A percentile compares a stretch with the other conserved stretches of the same genome.
Evolutionary conservation across 2,113 vertebrate species (phyloP).

Genomic region (Chloroceryle aenea): DNA sequence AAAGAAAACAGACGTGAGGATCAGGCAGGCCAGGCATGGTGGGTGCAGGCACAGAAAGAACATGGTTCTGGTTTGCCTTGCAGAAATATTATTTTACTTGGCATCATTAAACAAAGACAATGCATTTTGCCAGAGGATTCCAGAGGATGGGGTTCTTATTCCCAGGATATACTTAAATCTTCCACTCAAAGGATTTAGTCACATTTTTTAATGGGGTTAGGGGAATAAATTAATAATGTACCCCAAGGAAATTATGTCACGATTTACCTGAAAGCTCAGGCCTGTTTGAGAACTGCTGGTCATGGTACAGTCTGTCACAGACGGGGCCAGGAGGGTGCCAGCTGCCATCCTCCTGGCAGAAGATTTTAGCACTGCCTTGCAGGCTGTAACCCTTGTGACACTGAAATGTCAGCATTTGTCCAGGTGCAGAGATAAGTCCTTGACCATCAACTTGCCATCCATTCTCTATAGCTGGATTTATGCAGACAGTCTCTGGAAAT

Average conservation of each 20-base stretch:
- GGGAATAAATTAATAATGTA: neutral
- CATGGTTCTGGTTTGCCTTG: neutral
- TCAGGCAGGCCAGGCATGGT: neutral
- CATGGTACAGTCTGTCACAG: accelerated
- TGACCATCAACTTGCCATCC: neutral
- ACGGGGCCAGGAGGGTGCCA: neutral
- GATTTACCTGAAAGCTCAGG: neutral
- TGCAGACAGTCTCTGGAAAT: neutral
- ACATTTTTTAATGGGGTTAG: accelerated
- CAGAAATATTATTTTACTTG: neutral
- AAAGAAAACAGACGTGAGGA: slow-evolving; percentile 33
- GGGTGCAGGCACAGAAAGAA: neutral
- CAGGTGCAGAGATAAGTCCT: neutral
- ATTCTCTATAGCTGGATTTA: neutral
- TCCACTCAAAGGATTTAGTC: neutral
- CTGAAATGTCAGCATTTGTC: neutral
- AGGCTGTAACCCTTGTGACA: neutral
- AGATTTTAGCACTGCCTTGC: neutral
- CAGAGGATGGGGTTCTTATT: neutral
- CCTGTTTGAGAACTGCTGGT: accelerated
- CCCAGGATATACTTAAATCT: neutral
- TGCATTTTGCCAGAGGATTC: neutral
- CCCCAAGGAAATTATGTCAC: accelerated
- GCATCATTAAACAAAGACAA: neutral
- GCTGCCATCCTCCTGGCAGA: slow-evolving; percentile 49